Evolutionary conservation across 2,797 vertebrate genomes (phyloP).

Genomic region (Mormyrus proboscirostris): DNA sequence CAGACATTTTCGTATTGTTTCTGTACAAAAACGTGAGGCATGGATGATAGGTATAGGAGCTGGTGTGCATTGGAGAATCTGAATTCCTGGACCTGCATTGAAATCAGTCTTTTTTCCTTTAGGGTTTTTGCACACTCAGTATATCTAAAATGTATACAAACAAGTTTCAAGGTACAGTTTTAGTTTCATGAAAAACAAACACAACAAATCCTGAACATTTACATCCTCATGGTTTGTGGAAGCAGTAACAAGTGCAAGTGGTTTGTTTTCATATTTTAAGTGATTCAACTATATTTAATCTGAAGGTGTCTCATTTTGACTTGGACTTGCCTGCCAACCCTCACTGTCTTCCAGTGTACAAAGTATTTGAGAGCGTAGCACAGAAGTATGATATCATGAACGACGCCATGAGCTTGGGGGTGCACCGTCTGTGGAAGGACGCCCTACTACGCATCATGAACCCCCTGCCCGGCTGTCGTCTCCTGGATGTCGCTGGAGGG

Average conservation of each 20-base stretch:
- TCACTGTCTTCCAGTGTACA: slow-evolving; percentile 65
- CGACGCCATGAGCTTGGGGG: slow-evolving; percentile 90
- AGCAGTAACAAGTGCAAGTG: neutral
- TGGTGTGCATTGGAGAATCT: neutral
- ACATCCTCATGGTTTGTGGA: neutral
- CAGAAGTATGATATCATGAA: slow-evolving; percentile 95
- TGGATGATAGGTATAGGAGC: neutral
- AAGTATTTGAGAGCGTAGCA: slow-evolving; percentile 89
- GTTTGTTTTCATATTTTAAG: neutral
- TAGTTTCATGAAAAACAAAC: neutral
- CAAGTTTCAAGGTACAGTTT: neutral
- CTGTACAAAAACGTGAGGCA: neutral
- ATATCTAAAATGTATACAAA: neutral
- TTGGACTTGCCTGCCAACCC: neutral
- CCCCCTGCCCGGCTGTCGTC: slow-evolving; percentile 73
- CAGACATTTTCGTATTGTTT: neutral
- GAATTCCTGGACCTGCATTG: neutral
- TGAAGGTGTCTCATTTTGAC: neutral
- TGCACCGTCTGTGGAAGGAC: slow-evolving; percentile 93
- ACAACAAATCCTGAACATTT: neutral
- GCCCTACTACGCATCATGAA: slow-evolving; percentile 74
- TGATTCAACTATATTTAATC: neutral
- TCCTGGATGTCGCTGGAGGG: slow-evolving; percentile 89
- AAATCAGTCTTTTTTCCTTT: neutral
- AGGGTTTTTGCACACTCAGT: neutral